Evolutionary conservation across 2,888 invertebrate genomes (phyloP).

Genomic region (Ecliptopera silaceata): DNA sequence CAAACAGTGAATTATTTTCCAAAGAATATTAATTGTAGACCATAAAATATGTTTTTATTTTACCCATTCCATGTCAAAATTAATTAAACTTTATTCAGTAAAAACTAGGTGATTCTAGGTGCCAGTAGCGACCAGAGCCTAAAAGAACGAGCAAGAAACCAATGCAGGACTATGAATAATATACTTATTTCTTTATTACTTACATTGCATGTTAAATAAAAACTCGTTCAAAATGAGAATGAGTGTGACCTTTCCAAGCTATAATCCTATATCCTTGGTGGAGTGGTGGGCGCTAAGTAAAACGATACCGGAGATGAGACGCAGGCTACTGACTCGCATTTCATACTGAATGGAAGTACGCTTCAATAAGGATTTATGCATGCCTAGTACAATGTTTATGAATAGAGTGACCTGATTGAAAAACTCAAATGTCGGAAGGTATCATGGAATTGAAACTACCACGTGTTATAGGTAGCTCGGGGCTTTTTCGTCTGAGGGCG

Average conservation of each 20-base stretch:
- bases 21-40: no score
- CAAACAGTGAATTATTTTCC: no score
- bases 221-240: not conserved
- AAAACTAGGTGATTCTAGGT: no score
- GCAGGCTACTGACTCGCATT: constrained; percentile 53
- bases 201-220: not conserved
- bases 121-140: no score
- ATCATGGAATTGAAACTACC: not conserved
- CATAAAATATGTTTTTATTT: no score
- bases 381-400: constrained; percentile 1
- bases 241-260: constrained; percentile 10
- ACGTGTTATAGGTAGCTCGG: not conserved
- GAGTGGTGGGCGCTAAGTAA: constrained; percentile 54
- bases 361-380: constrained; percentile 17
- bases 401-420: constrained; percentile 5
- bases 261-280: constrained; percentile 18
- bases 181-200: not conserved
- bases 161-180: no score
- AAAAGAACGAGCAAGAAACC: no score
- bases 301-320: constrained; percentile 71
- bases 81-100: no score
- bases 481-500: no score
- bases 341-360: constrained; percentile 45
- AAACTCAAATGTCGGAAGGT: constrained; percentile 10
- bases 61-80: no score